Evolutionary conservation across 2,888 invertebrate genomes (phyloP).

Genomic region (Archips xylosteana): DNA sequence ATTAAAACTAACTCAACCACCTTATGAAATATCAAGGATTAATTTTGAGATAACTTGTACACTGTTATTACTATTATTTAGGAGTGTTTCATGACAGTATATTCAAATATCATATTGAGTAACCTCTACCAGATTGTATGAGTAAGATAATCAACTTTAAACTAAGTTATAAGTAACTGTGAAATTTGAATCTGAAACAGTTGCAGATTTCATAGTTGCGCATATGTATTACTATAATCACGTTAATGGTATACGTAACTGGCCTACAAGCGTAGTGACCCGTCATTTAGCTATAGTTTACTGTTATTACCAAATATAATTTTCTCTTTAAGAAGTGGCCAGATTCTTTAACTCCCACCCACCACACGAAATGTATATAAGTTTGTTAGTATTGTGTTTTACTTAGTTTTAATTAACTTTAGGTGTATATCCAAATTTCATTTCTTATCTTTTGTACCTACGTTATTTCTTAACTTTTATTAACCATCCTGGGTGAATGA

Average conservation of each 20-base stretch:
- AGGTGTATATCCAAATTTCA: constrained; percentile 57
- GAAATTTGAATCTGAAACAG: constrained; percentile 34
- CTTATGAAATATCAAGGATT: too few relatives aligned
- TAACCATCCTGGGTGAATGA: constrained; percentile 42
- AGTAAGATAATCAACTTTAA: constrained; percentile 21
- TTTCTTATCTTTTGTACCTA: constrained; percentile 45
- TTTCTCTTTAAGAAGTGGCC: constrained; percentile 68
- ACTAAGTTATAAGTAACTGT: constrained; percentile 37
- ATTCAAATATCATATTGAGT: constrained; percentile 29
- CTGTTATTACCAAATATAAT: constrained; percentile 63
- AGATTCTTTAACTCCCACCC: constrained; percentile 74
- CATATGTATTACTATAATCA: constrained; percentile 30
- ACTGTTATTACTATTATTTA: constrained; percentile 41
- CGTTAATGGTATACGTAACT: constrained; percentile 35
- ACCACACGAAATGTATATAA: constrained; percentile 78
- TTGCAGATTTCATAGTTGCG: constrained; percentile 45
- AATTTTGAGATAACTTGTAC: neutral
- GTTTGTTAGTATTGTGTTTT: constrained; percentile 64
- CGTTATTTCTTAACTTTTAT: constrained; percentile 38
- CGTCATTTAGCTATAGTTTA: constrained; percentile 45
- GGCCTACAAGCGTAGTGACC: constrained; percentile 36
- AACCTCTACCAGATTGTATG: constrained; percentile 31
- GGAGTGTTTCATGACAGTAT: constrained; percentile 42
- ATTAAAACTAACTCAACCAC: too few relatives aligned
- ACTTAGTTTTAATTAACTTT: constrained; percentile 62